Conservation (phyloP, 1,140 invertebrate species). For the Episyrphus balteatus region DNA sequence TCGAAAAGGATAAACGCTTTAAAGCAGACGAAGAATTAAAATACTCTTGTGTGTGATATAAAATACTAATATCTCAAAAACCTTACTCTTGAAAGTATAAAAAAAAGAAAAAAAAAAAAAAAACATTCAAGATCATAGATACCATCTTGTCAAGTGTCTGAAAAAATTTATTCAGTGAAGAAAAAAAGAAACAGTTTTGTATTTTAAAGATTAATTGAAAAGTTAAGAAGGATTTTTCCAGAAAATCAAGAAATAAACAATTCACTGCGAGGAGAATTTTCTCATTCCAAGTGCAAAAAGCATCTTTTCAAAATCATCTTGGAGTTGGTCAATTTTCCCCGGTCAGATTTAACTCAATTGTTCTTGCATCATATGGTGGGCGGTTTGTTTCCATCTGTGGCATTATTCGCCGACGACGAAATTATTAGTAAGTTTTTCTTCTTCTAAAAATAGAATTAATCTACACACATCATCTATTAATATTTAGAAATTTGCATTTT, state of each 20-base stretch:
- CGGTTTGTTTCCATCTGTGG: conserved; percentile 8
- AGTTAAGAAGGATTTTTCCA: too few relatives aligned
- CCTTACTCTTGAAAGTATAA: too few relatives aligned
- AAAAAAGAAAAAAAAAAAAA: too few relatives aligned
- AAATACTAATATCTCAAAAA: background rate
- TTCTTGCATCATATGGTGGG: conserved; percentile 12
- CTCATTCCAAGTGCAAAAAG: background rate
- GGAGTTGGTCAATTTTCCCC: background rate
- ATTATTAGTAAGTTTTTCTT: conserved; percentile 5
- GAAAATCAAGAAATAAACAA: too few relatives aligned
- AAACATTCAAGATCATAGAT: too few relatives aligned
- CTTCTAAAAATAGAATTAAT: background rate
- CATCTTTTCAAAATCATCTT: background rate
- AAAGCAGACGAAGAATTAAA: background rate
- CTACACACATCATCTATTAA: background rate
- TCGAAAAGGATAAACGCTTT: too few relatives aligned
- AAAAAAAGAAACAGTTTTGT: too few relatives aligned
- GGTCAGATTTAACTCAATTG: background rate
- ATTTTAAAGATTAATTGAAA: too few relatives aligned
- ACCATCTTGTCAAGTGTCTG: too few relatives aligned
- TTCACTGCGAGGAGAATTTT: too few relatives aligned
- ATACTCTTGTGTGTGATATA: background rate
- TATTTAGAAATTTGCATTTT: background rate
- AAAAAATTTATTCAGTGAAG: too few relatives aligned
- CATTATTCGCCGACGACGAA: conserved; percentile 8